Conservation (phyloP, 2,797 vertebrate genomes). For the Rhabdomys pumilio region DNA sequence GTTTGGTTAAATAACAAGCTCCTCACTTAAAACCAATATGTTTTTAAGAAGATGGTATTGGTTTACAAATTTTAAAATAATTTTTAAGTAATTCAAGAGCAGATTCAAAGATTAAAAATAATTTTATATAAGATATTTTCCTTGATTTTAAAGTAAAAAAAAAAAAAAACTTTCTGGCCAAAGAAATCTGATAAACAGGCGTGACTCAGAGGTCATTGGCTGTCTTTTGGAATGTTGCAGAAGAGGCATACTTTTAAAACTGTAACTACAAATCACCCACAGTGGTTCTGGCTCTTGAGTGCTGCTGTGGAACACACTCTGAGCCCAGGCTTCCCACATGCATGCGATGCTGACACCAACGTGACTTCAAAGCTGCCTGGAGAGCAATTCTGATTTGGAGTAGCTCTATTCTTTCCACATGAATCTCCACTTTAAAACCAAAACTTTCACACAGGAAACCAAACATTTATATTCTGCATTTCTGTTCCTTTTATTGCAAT, state of each 20-base stretch:
- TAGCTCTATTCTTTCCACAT: conserved; percentile 73
- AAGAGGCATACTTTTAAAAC: conserved; percentile 30
- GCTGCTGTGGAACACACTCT: background rate
- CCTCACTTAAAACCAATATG: background rate
- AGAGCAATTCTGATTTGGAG: conserved; percentile 69
- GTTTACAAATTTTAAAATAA: background rate
- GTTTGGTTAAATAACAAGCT: background rate
- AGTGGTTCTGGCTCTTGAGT: background rate
- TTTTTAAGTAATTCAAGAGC: background rate
- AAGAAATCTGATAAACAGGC: background rate
- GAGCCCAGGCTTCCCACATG: background rate
- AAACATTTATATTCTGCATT: conserved; percentile 78
- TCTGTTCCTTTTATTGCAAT: conserved; percentile 82
- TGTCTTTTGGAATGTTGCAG: background rate
- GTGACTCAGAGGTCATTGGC: background rate
- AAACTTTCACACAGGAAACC: conserved; percentile 84
- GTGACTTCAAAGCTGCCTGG: conserved; percentile 1
- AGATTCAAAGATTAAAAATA: background rate
- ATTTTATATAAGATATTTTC: background rate
- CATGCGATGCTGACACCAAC: conserved; percentile 14
- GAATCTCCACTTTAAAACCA: conserved; percentile 75
- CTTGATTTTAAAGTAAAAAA: conserved; percentile 5
- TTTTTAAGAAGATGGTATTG: conserved; percentile 1
- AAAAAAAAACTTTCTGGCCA: background rate
- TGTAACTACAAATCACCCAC: background rate